Conservation (phyloP, 2,888 invertebrate genomes). For the Ectobius pallidus region DNA sequence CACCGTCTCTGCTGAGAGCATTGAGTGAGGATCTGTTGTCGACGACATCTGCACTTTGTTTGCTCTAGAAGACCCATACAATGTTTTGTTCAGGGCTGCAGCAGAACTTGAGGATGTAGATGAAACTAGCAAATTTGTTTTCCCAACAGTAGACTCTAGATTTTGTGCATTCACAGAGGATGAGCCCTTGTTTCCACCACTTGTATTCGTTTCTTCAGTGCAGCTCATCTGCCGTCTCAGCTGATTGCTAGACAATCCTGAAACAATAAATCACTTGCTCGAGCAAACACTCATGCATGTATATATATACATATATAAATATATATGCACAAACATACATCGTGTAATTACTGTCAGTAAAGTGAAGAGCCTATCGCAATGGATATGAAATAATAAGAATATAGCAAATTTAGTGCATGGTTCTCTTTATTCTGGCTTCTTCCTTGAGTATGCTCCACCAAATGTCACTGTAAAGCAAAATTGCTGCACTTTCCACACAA, state of each 20-base stretch:
- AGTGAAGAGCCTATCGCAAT: too few relatives aligned
- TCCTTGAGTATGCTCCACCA: too few relatives aligned
- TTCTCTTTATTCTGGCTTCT: too few relatives aligned
- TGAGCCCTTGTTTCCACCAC: constrained; percentile 45
- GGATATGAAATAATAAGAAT: too few relatives aligned
- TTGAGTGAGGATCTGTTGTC: constrained; percentile 31
- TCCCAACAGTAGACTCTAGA: constrained; percentile 28
- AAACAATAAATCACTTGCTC: neutral
- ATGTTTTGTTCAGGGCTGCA: constrained; percentile 51
- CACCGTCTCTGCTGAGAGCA: constrained; percentile 60
- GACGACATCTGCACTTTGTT: constrained; percentile 47
- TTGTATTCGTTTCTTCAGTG: constrained; percentile 59
- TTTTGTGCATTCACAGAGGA: neutral
- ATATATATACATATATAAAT: too few relatives aligned
- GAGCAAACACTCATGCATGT: too few relatives aligned
- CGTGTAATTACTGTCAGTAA: too few relatives aligned
- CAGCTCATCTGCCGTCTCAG: constrained; percentile 52
- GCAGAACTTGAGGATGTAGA: constrained; percentile 47
- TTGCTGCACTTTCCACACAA: too few relatives aligned
- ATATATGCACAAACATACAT: too few relatives aligned
- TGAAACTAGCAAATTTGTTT: constrained; percentile 37
- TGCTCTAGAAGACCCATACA: constrained; percentile 50
- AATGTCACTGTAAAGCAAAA: too few relatives aligned
- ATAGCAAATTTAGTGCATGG: too few relatives aligned
- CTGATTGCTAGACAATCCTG: constrained; percentile 41